phyloP scores from a whole-genome alignment of 2,888 invertebrate species.

The Dione vanillae region DNA sequence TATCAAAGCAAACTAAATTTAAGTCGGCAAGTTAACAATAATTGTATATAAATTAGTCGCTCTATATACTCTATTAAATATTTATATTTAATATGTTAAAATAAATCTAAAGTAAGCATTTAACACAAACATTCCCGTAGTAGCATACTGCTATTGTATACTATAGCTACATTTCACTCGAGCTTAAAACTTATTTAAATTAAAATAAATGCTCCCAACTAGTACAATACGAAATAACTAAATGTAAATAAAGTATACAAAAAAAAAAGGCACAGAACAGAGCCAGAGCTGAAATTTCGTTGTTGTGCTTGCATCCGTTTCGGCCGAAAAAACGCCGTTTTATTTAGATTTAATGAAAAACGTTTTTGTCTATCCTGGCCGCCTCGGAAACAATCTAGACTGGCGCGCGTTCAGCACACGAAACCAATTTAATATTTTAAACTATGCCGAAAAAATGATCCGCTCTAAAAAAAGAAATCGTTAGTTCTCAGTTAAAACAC shows the following conservation, averaged over 20 bases:
- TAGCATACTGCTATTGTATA: neutral
- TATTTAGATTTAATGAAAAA: constrained; percentile 37
- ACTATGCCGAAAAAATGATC: constrained; percentile 1
- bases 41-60: too few species aligned
- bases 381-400: constrained; percentile 27
- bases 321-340: constrained; percentile 16
- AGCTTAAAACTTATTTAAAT: neutral
- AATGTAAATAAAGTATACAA: constrained; percentile 17
- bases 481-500: neutral
- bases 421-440: constrained; percentile 26
- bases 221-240: constrained; percentile 20
- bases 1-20: too few species aligned
- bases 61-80: too few species aligned
- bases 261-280: constrained; percentile 9
- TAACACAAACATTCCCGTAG: neutral
- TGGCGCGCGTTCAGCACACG: constrained; percentile 16
- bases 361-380: constrained; percentile 31
- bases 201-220: neutral
- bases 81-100: too few species aligned
- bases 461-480: neutral
- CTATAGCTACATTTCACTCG: neutral
- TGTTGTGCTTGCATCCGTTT: constrained; percentile 21
- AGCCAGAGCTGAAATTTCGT: constrained; percentile 24
- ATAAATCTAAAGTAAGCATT: too few species aligned
- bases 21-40: too few species aligned